Conservation (phyloP, 2,113 vertebrate genomes). For the Columba janthina region DNA sequence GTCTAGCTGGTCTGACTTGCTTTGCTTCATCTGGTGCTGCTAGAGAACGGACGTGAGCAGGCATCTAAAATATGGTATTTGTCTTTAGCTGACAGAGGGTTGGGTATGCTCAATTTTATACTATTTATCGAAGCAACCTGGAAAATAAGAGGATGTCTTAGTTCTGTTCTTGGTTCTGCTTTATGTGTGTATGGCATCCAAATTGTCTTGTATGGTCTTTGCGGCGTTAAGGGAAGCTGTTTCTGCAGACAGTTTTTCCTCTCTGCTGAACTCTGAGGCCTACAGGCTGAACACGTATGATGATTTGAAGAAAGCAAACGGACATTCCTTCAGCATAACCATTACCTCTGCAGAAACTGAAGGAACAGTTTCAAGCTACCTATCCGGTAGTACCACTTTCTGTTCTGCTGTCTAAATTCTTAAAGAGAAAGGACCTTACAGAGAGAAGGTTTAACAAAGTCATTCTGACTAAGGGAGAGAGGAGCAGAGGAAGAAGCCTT, state of each 20-base stretch:
- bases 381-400: fast-evolving
- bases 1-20: not conserved
- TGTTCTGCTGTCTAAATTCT: not conserved
- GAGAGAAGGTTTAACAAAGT: no score
- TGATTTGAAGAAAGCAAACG: not conserved
- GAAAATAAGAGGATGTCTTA: not conserved
- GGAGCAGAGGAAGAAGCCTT: not conserved
- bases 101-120: not conserved
- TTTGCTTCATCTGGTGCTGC: not conserved
- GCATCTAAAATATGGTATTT: not conserved
- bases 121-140: not conserved
- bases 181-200: not conserved
- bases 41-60: not conserved
- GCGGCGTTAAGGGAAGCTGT: not conserved
- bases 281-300: not conserved
- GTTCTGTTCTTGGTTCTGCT: not conserved
- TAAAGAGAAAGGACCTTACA: not conserved
- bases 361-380: not conserved
- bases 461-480: not conserved
- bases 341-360: not conserved
- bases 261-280: not conserved
- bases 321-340: not conserved
- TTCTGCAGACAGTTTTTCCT: not conserved
- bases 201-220: not conserved
- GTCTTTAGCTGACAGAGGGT: not conserved